Evolutionary conservation across 2,113 vertebrate species (phyloP).

Genomic region (Alethe diademata): DNA sequence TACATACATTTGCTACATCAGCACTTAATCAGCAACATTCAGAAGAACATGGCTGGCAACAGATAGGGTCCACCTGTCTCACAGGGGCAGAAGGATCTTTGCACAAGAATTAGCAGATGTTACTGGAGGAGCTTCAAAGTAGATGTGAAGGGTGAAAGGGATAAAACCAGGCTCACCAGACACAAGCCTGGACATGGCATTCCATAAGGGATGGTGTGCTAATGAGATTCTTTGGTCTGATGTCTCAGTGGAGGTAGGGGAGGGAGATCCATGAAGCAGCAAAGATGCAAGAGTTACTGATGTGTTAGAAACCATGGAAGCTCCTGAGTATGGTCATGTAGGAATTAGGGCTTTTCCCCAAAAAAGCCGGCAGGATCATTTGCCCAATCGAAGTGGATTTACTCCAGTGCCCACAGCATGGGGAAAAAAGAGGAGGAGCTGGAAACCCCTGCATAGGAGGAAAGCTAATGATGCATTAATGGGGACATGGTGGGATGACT

Average conservation of each 20-base stretch:
- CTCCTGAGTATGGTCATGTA: rapidly evolving
- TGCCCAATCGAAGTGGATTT: neutral
- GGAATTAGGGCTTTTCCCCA: neutral
- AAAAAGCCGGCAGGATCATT: neutral
- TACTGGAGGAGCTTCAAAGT: neutral
- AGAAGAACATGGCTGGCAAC: neutral
- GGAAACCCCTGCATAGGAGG: neutral
- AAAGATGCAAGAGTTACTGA: neutral
- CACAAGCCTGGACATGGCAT: neutral
- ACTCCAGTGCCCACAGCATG: neutral
- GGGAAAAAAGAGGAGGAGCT: neutral
- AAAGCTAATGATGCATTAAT: neutral
- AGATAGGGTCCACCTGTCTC: neutral
- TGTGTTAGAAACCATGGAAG: neutral
- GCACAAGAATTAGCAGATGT: neutral
- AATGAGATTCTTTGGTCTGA: neutral
- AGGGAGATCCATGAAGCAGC: neutral
- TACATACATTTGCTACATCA: neutral
- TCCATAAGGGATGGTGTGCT: neutral
- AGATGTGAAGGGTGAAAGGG: neutral
- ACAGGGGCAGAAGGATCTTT: neutral
- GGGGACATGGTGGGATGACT: neutral
- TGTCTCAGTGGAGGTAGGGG: neutral
- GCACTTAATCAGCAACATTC: neutral
- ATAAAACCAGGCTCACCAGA: neutral